Evolutionary conservation across 2,888 invertebrate species (phyloP).

Genomic region (Sesia apiformis): DNA sequence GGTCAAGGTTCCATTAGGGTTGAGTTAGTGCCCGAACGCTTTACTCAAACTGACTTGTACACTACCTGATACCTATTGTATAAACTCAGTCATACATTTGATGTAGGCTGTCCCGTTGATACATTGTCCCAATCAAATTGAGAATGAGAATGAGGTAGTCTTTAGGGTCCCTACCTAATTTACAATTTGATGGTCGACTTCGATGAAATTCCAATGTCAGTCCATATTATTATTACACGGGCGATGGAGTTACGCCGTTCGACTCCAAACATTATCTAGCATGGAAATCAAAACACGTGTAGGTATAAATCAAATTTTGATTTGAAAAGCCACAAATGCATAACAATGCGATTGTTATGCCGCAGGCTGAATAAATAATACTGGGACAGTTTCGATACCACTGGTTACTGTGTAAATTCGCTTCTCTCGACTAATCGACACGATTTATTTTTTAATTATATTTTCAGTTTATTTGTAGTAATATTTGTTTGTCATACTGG

Average conservation of each 20-base stretch:
- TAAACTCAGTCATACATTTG: too few relatives aligned
- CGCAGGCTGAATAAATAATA: conserved; percentile 52
- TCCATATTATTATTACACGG: neutral
- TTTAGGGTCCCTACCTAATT: neutral
- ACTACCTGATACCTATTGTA: too few relatives aligned
- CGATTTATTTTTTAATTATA: too few relatives aligned
- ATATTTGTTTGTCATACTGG: too few relatives aligned
- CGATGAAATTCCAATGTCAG: neutral
- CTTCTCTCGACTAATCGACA: too few relatives aligned
- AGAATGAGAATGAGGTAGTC: neutral
- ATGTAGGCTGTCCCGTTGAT: too few relatives aligned
- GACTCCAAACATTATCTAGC: conserved; percentile 1
- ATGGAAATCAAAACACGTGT: neutral
- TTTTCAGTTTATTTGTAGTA: too few relatives aligned
- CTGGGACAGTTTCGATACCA: conserved; percentile 5
- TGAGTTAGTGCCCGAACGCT: too few relatives aligned
- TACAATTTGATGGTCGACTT: neutral
- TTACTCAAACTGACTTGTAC: too few relatives aligned
- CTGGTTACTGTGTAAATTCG: too few relatives aligned
- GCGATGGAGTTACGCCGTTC: neutral
- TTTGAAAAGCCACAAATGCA: conserved; percentile 38
- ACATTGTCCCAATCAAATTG: neutral
- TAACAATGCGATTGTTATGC: too few relatives aligned
- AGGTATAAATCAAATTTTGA: conserved; percentile 56
- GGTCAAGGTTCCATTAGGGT: too few relatives aligned